phyloP scores from a whole-genome alignment of 2,113 vertebrate species.

The Limnothrissa miodon region DNA sequence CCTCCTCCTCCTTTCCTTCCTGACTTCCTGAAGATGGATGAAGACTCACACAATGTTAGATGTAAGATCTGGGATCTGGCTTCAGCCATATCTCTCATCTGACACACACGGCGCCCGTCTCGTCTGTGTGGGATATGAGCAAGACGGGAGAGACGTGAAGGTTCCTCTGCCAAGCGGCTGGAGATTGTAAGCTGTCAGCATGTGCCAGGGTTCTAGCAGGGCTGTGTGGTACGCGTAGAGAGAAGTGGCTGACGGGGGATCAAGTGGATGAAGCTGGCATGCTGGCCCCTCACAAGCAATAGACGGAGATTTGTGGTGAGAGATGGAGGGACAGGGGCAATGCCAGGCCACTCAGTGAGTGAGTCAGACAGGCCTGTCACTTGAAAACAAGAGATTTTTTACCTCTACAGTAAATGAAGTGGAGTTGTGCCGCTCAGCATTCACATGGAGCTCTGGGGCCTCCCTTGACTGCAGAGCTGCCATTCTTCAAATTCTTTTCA shows the following conservation, averaged over 20 bases:
- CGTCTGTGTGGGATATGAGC: not conserved
- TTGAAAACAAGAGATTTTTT: not conserved
- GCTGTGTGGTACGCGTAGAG: not conserved
- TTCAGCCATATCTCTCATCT: slow-evolving; percentile 28
- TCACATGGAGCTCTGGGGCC: not conserved
- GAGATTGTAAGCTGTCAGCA: not conserved
- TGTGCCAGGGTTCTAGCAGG: slow-evolving; percentile 26
- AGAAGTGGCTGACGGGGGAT: not conserved
- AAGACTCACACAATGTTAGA: not conserved
- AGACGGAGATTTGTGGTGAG: not conserved
- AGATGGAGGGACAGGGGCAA: not conserved
- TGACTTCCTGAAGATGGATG: not conserved
- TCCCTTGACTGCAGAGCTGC: not conserved
- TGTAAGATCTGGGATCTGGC: slow-evolving; percentile 15
- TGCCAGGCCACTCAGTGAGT: not conserved
- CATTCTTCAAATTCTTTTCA: not conserved
- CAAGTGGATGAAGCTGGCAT: not conserved
- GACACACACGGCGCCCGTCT: not conserved
- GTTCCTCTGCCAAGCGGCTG: not conserved
- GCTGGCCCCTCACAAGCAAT: not conserved
- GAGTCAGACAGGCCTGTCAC: not conserved
- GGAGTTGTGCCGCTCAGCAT: not conserved
- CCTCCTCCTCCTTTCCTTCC: not conserved
- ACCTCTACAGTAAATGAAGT: not conserved
- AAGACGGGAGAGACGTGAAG: not conserved